These are phyloP conservation scores for Montipora efflorescens DNA, from an alignment of 64 coral and sea anemone species.

Conservation along the genomic window DNA sequence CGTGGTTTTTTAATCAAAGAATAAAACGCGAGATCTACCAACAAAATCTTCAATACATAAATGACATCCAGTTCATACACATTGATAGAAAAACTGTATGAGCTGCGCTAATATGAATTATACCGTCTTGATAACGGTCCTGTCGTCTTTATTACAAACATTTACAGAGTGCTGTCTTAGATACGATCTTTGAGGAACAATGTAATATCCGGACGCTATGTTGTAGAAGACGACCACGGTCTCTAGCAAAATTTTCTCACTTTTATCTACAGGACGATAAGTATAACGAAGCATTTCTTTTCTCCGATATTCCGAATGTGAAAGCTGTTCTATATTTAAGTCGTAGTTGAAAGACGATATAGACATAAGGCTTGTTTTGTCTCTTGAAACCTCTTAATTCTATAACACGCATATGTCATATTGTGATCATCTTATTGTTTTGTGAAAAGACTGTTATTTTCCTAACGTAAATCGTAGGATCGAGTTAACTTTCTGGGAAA, in stretches of 20 bases:
- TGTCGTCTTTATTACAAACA: background rate
- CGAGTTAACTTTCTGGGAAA: background rate
- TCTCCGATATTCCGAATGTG: background rate
- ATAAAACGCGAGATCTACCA: background rate
- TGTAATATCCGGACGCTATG: background rate
- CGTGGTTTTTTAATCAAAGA: background rate
- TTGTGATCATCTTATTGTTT: background rate
- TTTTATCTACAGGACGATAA: too few relatives aligned
- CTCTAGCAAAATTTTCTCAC: background rate
- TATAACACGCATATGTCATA: background rate
- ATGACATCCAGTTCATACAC: background rate
- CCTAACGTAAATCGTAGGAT: background rate
- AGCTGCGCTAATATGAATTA: background rate
- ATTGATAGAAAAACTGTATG: background rate
- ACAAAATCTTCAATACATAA: background rate
- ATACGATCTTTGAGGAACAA: background rate
- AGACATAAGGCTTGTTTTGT: background rate
- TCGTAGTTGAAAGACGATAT: background rate
- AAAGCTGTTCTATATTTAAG: background rate
- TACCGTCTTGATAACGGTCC: background rate
- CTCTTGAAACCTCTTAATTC: conserved; percentile 4
- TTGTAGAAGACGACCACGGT: background rate
- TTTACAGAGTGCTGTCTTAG: background rate
- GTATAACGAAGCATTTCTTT: background rate
- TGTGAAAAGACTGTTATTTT: background rate